Evolutionary conservation across 2,797 vertebrate genomes (phyloP), one percentile per base, ranked within the genome.

Genomic region (Pseudochaenichthys georgianus): DNA sequence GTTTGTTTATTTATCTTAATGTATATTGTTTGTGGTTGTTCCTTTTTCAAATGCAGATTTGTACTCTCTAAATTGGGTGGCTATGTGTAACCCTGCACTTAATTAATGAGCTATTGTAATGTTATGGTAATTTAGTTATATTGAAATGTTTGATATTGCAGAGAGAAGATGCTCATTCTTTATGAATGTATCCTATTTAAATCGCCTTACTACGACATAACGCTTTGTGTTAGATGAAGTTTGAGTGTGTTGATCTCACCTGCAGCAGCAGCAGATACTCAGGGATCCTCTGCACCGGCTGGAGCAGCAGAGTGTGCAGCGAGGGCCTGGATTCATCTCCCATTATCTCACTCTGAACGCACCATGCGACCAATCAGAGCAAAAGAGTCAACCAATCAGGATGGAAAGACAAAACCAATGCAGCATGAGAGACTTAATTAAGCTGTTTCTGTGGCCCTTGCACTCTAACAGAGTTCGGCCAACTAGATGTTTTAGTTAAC

Each of bases 261-360:
- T 99, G 98, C 46, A 99, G 91, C 65, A 98, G 96, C 80, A 96
- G 94, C 80, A 98, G 95, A 76, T 99, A 99, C 83, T 99, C 97
- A 1, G 97, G 97, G 81, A 99, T 96, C 83, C 97, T 96, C 84
- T 98, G 98, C 53, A 98, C 97, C n/a, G 98, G 97, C 78, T 97
- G 97, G 57, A 99, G 96, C 77, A 99, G 97, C 77, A 99, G 88
- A 48, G 96, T 96, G 84, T 97, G 95, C 81, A 99, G 96, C 15
- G 98, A 96, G 5, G 96, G 97, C 78, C 94, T 96, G 87, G 95
- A 95, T 81, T 97, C 97, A 58, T 97, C 97, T 41, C 97, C 97
- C 79, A 95, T 74, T 43, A 93, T 80, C 77, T 95, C 95, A 68
- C 84, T 88, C 95, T 95, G 74, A 51, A 82, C 67, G 67, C 47